These are phyloP conservation scores for Pogonognathellus flavescens DNA, from an alignment of 1,140 invertebrate species.

Conservation along the genomic window DNA sequence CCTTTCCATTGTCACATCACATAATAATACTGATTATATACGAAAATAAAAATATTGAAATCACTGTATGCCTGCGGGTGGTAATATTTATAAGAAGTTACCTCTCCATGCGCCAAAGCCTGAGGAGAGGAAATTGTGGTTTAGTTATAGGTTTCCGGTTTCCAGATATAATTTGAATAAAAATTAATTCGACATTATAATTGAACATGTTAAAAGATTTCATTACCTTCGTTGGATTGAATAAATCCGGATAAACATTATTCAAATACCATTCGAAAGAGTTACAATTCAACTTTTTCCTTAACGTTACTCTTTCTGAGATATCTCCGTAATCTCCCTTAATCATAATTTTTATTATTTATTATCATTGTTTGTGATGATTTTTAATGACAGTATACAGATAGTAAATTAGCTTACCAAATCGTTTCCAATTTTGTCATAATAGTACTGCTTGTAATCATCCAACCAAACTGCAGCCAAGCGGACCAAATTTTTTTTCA, in stretches of 20 bases:
- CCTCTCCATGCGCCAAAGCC: slow-evolving; percentile 92
- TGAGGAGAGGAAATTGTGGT: too few species aligned
- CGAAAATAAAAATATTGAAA: too few species aligned
- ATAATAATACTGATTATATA: background rate
- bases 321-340: slow-evolving; percentile 82
- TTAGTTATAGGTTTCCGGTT: too few species aligned
- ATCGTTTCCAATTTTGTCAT: slow-evolving; percentile 36
- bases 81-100: slow-evolving; percentile 16
- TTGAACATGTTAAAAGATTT: too few species aligned
- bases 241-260: slow-evolving; percentile 96
- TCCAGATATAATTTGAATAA: too few species aligned
- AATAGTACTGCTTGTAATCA: slow-evolving; percentile 87
- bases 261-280: slow-evolving; percentile 97
- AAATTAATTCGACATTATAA: too few species aligned
- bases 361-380: too few species aligned
- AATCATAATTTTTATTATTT: background rate
- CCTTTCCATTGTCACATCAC: background rate
- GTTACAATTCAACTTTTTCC: slow-evolving; percentile 90
- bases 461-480: slow-evolving; percentile 75
- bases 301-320: slow-evolving; percentile 79
- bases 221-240: slow-evolving; percentile 91
- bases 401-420: slow-evolving; percentile 12
- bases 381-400: too few species aligned
- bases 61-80: too few species aligned
- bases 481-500: slow-evolving; percentile 82